Conservation (phyloP, 2,113 vertebrate species). For the Setophaga kirtlandii region DNA sequence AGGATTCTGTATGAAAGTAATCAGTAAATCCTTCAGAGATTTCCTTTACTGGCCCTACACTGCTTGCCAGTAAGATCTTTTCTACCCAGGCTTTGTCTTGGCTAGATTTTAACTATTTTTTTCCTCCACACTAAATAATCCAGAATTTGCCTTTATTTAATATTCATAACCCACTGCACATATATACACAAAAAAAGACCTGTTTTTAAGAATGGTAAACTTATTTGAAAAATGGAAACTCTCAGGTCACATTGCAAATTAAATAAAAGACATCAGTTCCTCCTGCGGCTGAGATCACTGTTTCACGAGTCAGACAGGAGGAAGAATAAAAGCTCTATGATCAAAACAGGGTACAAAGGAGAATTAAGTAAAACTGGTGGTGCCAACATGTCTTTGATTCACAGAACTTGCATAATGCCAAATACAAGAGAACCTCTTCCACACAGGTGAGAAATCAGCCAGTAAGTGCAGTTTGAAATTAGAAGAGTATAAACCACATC, state of each 20-base stretch:
- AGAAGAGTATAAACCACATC: background rate
- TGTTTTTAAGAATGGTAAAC: background rate
- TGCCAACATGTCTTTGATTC: background rate
- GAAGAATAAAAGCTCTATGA: background rate
- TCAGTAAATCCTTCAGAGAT: background rate
- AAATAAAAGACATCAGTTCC: background rate
- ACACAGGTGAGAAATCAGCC: background rate
- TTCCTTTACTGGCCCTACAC: background rate
- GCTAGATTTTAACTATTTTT: background rate
- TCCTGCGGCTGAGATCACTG: background rate
- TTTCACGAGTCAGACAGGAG: background rate
- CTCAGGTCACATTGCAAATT: background rate
- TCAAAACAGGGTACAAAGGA: background rate
- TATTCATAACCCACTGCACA: background rate
- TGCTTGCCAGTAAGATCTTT: background rate
- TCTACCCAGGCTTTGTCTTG: background rate
- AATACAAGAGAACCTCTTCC: background rate
- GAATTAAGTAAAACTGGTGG: background rate
- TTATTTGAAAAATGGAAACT: background rate
- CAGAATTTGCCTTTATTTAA: background rate
- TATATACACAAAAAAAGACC: background rate
- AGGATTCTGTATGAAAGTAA: background rate
- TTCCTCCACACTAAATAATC: background rate
- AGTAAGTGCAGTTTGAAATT: background rate
- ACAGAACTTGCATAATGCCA: background rate